Evolutionary conservation across 2,113 vertebrate genomes (phyloP).

Genomic region (Forbesichthys papilliferus): DNA sequence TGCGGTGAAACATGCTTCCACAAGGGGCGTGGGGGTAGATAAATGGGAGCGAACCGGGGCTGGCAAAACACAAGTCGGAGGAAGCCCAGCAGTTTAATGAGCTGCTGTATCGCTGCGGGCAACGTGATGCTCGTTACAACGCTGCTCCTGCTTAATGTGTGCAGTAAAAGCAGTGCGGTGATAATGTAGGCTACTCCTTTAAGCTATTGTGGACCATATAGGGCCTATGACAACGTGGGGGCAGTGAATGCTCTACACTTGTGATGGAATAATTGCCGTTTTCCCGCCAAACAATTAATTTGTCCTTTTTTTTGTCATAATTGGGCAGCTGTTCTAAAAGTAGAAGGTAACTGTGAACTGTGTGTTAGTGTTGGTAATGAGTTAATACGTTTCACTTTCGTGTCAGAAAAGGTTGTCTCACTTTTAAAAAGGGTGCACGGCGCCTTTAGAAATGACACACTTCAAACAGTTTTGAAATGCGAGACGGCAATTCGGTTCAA

Average conservation of each 20-base stretch:
- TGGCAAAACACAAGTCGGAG: not conserved
- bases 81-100: slow-evolving; percentile 8
- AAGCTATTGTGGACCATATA: slow-evolving; percentile 5
- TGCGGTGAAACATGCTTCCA: slow-evolving; percentile 19
- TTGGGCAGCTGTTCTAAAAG: not conserved
- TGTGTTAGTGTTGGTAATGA: not conserved
- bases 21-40: not conserved
- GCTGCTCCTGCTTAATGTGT: slow-evolving; percentile 10
- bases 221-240: slow-evolving; percentile 2
- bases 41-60: not conserved
- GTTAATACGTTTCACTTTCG: not conserved
- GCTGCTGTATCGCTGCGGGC: slow-evolving; percentile 31
- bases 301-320: not conserved
- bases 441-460: slow-evolving; percentile 15
- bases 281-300: not conserved
- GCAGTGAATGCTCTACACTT: not conserved
- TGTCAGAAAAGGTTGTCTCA: slow-evolving; percentile 1
- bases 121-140: not conserved
- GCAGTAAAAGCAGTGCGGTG: slow-evolving; percentile 20
- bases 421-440: not conserved
- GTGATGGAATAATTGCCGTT: no score
- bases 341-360: not conserved
- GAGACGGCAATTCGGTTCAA: not conserved
- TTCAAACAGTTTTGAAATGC: slow-evolving; percentile 32
- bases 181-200: not conserved